Conservation (phyloP, 1,140 invertebrate species). For the Caenorhabditis briggsae region DNA sequence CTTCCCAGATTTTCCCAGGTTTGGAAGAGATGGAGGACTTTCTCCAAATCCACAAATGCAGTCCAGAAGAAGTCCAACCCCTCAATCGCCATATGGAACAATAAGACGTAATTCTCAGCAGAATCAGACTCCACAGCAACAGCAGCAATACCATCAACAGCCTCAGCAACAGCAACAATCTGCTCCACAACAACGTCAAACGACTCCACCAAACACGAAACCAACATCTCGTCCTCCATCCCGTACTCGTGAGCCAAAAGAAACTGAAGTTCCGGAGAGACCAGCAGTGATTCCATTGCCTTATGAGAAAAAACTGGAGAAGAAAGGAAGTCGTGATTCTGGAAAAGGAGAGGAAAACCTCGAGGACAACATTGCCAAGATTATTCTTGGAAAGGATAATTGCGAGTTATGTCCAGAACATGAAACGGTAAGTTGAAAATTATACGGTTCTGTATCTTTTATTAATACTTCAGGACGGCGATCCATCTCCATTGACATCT, state of each 20-base stretch:
- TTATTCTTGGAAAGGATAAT: conserved; percentile 24
- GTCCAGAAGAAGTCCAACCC: conserved; percentile 30
- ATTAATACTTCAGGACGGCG: conserved; percentile 14
- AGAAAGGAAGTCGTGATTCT: conserved; percentile 46
- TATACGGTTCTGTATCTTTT: not conserved
- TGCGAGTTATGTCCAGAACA: conserved; percentile 35
- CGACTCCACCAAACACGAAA: conserved; percentile 19
- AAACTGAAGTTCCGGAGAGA: conserved; percentile 27
- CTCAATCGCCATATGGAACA: conserved; percentile 4
- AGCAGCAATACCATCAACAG: not conserved
- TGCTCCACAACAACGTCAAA: conserved; percentile 16
- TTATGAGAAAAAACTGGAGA: conserved; percentile 14
- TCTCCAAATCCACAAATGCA: conserved; percentile 22
- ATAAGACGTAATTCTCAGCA: conserved; percentile 15
- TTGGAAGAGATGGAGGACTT: conserved; percentile 36
- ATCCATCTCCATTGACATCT: conserved; percentile 42
- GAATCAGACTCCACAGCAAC: conserved; percentile 9
- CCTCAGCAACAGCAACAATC: conserved; percentile 16
- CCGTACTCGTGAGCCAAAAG: conserved; percentile 41
- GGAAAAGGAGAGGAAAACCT: conserved; percentile 30
- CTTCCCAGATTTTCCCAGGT: conserved; percentile 17
- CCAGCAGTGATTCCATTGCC: conserved; percentile 42
- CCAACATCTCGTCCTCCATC: conserved; percentile 33
- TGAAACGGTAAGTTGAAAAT: conserved; percentile 34
- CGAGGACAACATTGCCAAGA: conserved; percentile 44